Conservation (phyloP, 2,888 invertebrate genomes). For the Cheiracanthium punctorium region DNA sequence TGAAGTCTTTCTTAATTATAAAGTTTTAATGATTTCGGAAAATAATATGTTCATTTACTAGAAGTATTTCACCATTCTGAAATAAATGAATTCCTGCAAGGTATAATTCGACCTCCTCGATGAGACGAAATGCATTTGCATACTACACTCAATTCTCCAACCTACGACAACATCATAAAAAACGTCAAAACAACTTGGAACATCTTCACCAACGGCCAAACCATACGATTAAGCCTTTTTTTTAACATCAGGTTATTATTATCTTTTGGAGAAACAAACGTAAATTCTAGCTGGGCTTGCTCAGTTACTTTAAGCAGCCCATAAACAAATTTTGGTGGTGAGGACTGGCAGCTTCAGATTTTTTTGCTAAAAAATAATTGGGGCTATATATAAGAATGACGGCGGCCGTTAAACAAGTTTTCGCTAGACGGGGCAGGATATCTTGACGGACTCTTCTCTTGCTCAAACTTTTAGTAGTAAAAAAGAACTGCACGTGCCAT, state of each 20-base stretch:
- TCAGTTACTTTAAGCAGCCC: neutral
- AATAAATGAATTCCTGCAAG: too few species aligned
- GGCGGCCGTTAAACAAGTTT: neutral
- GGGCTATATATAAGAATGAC: neutral
- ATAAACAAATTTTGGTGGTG: neutral
- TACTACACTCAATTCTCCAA: neutral
- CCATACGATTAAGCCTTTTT: neutral
- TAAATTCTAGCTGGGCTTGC: neutral
- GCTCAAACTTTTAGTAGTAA: neutral
- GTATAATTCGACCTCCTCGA: too few species aligned
- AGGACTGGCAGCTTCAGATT: neutral
- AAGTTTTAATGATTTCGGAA: too few species aligned
- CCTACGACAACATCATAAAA: neutral
- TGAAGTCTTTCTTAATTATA: too few species aligned
- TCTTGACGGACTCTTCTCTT: neutral
- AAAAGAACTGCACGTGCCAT: constrained; percentile 38
- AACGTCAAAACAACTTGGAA: neutral
- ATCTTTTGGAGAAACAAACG: neutral
- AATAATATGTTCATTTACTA: too few species aligned
- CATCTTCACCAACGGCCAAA: neutral
- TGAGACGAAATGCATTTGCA: too few species aligned
- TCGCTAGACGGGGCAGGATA: neutral
- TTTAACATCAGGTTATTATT: neutral
- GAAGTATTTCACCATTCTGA: too few species aligned
- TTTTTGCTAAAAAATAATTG: neutral